Percentiles rank a stretch among this genome's conserved stretches.
These are phyloP conservation scores for Shargacucullia verbasci DNA, from an alignment of 2,888 invertebrate species.

Conservation along the genomic window DNA sequence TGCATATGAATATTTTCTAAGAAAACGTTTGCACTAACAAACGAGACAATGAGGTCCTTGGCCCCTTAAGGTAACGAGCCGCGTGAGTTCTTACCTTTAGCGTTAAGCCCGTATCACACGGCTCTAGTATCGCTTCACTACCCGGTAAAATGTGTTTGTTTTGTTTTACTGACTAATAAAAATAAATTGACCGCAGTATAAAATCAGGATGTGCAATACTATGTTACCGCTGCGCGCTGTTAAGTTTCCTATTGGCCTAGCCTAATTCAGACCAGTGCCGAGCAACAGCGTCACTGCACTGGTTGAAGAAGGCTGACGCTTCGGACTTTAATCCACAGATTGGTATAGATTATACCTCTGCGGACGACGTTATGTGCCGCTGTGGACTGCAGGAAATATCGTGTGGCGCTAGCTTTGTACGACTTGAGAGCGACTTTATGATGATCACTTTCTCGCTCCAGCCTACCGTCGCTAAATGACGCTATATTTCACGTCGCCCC, in stretches of 20 bases:
- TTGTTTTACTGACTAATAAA: too few relatives aligned
- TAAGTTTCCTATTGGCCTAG: too few relatives aligned
- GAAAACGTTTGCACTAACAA: constrained; percentile 26
- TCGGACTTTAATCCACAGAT: too few relatives aligned
- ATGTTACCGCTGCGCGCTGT: too few relatives aligned
- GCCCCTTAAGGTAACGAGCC: constrained; percentile 35
- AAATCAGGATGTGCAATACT: too few relatives aligned
- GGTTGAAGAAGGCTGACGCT: too few relatives aligned
- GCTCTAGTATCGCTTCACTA: constrained; percentile 9
- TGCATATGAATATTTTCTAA: constrained; percentile 32
- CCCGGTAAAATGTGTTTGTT: not conserved
- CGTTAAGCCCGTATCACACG: constrained; percentile 8
- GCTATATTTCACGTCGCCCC: constrained; percentile 60
- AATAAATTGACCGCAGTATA: too few relatives aligned
- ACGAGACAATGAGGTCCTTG: constrained; percentile 40
- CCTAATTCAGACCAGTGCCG: too few relatives aligned
- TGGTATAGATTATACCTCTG: too few relatives aligned
- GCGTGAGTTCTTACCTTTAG: constrained; percentile 22
- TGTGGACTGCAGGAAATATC: not conserved
- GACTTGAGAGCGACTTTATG: constrained; percentile 51
- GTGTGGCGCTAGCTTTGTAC: constrained; percentile 17
- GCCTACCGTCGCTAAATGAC: constrained; percentile 57
- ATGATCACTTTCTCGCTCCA: constrained; percentile 55
- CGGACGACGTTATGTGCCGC: too few relatives aligned
- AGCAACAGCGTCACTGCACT: too few relatives aligned